These are phyloP conservation scores for Brachionus rubens DNA, from an alignment of 1,140 invertebrate genomes.

Conservation along the genomic window DNA sequence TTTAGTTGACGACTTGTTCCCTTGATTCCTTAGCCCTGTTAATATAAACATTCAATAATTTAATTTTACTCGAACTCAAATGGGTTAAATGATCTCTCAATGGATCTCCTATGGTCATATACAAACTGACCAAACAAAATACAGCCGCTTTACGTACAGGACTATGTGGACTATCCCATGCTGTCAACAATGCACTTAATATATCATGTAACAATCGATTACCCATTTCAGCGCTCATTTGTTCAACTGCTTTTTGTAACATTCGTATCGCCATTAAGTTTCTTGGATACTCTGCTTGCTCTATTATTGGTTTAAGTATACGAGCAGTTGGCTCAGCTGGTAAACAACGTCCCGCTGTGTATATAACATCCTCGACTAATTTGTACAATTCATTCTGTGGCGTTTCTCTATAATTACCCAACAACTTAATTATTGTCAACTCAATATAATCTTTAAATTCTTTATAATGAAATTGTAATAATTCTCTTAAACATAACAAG, in stretches of 20 bases:
- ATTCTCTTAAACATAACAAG: slow-evolving; percentile 73
- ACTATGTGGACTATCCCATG: slow-evolving; percentile 80
- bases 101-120: slow-evolving; percentile 78
- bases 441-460: slow-evolving; percentile 81
- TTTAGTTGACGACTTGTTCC: not conserved
- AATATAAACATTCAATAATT: slow-evolving; percentile 72
- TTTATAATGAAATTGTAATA: slow-evolving; percentile 72
- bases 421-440: slow-evolving; percentile 77
- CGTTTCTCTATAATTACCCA: slow-evolving; percentile 73
- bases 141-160: slow-evolving; percentile 86
- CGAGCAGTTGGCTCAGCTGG: slow-evolving; percentile 69
- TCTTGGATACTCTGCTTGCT: slow-evolving; percentile 76
- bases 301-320: slow-evolving; percentile 75
- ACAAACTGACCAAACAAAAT: slow-evolving; percentile 88
- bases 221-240: slow-evolving; percentile 26
- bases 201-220: slow-evolving; percentile 70
- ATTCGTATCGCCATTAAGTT: slow-evolving; percentile 89
- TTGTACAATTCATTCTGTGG: slow-evolving; percentile 49
- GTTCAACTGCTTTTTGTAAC: slow-evolving; percentile 70
- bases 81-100: slow-evolving; percentile 74
- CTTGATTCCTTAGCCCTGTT: slow-evolving; percentile 62
- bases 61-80: slow-evolving; percentile 79
- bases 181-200: slow-evolving; percentile 81
- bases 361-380: slow-evolving; percentile 67
- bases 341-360: slow-evolving; percentile 71